Percentiles rank a stretch among this genome's conserved stretches.
Evolutionary conservation across 2,113 vertebrate species (phyloP).

Genomic region (Bucco capensis): DNA sequence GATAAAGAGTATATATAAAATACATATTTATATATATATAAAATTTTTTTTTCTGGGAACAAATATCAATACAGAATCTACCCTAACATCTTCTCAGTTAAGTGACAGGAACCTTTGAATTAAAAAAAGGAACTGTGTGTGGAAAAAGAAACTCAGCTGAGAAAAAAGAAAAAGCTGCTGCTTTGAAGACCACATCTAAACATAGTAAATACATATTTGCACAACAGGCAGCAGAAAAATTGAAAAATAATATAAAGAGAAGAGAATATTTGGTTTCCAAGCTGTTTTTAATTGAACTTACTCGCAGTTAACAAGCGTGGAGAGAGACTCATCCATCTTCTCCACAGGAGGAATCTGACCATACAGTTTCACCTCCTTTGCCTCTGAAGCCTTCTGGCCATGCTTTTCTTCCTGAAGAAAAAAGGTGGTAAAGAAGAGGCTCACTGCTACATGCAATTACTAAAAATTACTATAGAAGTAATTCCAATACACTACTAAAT

Average conservation of each 20-base stretch:
- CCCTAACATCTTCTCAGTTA: not conserved
- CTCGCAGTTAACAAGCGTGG: slow-evolving; percentile 88
- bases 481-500: not conserved
- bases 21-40: too few relatives aligned
- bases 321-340: slow-evolving; percentile 92
- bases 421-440: not conserved
- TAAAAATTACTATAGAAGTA: not conserved
- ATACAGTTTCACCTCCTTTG: slow-evolving; percentile 89
- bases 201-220: not conserved
- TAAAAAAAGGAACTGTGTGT: not conserved
- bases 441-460: not conserved
- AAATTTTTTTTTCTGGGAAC: not conserved
- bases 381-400: slow-evolving; percentile 84
- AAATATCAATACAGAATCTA: not conserved
- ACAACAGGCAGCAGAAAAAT: not conserved
- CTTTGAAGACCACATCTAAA: not conserved
- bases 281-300: slow-evolving; percentile 71
- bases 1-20: not conserved
- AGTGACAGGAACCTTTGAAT: not conserved
- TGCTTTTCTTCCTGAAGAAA: slow-evolving; percentile 85
- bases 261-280: not conserved
- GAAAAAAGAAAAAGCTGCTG: not conserved
- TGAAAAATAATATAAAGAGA: not conserved
- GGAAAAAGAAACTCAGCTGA: not conserved
- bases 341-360: slow-evolving; percentile 91